Conservation (phyloP, 2,888 invertebrate genomes). For the Folsomia candida region DNA sequence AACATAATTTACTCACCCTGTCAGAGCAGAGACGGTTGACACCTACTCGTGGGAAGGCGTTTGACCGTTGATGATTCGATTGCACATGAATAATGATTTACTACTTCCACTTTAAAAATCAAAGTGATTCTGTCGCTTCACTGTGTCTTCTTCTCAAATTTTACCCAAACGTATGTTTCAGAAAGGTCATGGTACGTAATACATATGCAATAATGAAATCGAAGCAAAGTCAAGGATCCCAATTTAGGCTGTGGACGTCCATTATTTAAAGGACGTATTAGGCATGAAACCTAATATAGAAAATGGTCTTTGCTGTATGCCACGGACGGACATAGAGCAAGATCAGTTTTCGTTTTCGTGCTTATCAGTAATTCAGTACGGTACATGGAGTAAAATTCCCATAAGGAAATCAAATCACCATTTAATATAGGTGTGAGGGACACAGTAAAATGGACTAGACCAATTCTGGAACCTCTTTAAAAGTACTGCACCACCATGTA, state of each 20-base stretch:
- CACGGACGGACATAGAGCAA: neutral
- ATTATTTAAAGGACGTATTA: conserved; percentile 48
- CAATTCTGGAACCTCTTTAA: conserved; percentile 40
- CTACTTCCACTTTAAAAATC: too few relatives aligned
- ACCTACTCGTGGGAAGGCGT: neutral
- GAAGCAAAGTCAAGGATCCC: conserved; percentile 36
- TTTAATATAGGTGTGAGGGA: conserved; percentile 35
- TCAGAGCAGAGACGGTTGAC: too few relatives aligned
- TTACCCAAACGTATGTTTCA: conserved; percentile 42
- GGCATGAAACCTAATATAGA: conserved; percentile 50
- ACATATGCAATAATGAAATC: neutral
- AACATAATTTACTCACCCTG: neutral
- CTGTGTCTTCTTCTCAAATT: too few relatives aligned
- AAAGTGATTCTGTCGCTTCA: too few relatives aligned
- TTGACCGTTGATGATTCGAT: too few relatives aligned
- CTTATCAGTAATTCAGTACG: conserved; percentile 23
- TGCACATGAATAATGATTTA: too few relatives aligned
- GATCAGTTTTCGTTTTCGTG: neutral
- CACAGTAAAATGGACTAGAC: conserved; percentile 35
- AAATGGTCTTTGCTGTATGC: conserved; percentile 12
- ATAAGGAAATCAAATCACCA: conserved; percentile 43
- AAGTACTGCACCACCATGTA: conserved; percentile 21
- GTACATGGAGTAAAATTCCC: conserved; percentile 40
- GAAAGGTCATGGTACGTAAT: conserved; percentile 48
- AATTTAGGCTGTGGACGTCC: conserved; percentile 47